Conservation (phyloP, 2,888 invertebrate species). For the Ganaspis brasiliensis region DNA sequence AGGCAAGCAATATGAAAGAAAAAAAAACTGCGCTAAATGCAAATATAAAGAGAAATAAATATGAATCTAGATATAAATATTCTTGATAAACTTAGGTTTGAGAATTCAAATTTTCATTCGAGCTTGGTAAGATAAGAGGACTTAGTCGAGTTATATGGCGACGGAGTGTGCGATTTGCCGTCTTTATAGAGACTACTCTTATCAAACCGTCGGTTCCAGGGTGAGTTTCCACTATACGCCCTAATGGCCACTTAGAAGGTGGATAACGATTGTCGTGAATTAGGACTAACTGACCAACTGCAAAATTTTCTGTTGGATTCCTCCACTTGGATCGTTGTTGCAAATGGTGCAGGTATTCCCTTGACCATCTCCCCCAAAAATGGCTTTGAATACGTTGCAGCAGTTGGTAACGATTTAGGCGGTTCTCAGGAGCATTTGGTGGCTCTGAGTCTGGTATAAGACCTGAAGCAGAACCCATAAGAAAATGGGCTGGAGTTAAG, state of each 20-base stretch:
- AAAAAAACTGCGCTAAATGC: no score
- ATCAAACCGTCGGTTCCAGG: slow-evolving; percentile 33
- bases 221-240: neutral
- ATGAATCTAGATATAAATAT: no score
- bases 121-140: no score
- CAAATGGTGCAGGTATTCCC: no score
- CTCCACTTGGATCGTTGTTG: slow-evolving; percentile 45
- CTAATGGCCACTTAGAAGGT: slow-evolving; percentile 48
- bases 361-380: slow-evolving; percentile 53
- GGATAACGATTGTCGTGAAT: slow-evolving; percentile 49
- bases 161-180: neutral
- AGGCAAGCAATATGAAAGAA: no score
- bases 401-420: slow-evolving; percentile 45
- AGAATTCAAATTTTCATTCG: no score
- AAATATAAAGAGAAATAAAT: no score
- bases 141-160: no score
- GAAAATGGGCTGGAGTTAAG: slow-evolving; percentile 22
- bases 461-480: neutral
- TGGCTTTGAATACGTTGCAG: slow-evolving; percentile 46
- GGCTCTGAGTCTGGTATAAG: slow-evolving; percentile 43
- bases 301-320: slow-evolving; percentile 35
- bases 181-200: neutral
- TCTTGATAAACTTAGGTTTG: no score
- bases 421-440: slow-evolving; percentile 41
- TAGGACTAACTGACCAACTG: slow-evolving; percentile 22